Base-by-base conservation (phyloP, 2,888 invertebrate genomes). In the Cryptosula pallasiana region DNA sequence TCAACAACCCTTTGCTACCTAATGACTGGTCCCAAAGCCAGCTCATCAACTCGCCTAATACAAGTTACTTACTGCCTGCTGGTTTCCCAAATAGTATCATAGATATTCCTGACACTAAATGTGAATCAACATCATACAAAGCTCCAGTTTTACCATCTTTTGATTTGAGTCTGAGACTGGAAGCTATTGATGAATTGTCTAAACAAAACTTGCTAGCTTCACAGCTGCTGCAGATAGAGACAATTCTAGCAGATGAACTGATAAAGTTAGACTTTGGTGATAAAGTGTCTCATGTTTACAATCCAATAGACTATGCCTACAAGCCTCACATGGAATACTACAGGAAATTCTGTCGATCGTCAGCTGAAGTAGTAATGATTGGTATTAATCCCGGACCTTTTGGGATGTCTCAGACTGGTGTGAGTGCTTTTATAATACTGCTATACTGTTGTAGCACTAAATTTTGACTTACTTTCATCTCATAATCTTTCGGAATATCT, bases 311-410 rank as follows among this genome's bases (percentile, higher is more conserved):
- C 75, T 95, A 96, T 85, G 95, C 95, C 0, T 88, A 88, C 74
- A 87, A 90, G 72, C 88, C 92, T 25, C 93, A 94, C 85, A 88
- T 89, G 77, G 88, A 88, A 77, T 96, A 91, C 85, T 88, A 93
- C 16, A 85, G 87, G 76, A 90, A 89, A 81, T 91, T 91, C 75
- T 83, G 84, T 78, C 88, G 85, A 72, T 87, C 87, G 0, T 83
- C 84, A 25, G 94, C 93, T 83, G 87, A 88, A 75, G 87, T 96
- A 57, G 85, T 96, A 77, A 92, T 93, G 81, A 87, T 96, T 74
- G 95, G 95, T 2, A 94, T 96, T 92, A 96, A 96, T 86, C 95
- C 95, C 16, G 95, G 95, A n/a, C 94, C 95, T 0, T 94, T 91
- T 90, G 95, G 95, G 75, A 95, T 95, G 95, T 91, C 91, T 35